Conservation (phyloP, 1,140 invertebrate species). For the Habropoda laboriosa region DNA sequence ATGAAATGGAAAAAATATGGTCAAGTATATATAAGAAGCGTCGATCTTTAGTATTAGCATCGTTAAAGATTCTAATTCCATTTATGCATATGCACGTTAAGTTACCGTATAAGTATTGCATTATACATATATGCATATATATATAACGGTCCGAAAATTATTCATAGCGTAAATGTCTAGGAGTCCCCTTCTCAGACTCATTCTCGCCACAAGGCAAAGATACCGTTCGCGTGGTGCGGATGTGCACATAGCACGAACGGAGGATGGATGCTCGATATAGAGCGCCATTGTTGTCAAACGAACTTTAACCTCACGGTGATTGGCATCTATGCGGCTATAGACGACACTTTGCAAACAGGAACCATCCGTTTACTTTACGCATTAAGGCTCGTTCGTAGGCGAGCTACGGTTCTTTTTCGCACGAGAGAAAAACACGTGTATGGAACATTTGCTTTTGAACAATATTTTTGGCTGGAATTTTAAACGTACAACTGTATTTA, state of each 20-base stretch:
- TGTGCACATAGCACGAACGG: neutral
- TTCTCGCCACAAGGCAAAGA: neutral
- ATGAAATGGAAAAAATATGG: too few relatives aligned
- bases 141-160: neutral
- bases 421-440: neutral
- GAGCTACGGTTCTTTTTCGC: too few relatives aligned
- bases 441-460: neutral
- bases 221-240: neutral
- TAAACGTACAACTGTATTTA: neutral
- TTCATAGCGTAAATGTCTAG: too few relatives aligned
- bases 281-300: neutral
- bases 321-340: neutral
- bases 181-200: too few relatives aligned
- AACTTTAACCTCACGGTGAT: conserved; percentile 29
- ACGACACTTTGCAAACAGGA: conserved; percentile 1
- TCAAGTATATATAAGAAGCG: too few relatives aligned
- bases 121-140: neutral
- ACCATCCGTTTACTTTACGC: neutral
- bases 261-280: neutral
- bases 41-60: too few relatives aligned
- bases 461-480: neutral
- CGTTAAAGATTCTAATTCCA: too few relatives aligned
- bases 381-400: neutral
- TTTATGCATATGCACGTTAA: too few relatives aligned
- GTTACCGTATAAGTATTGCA: neutral